A percentile compares a stretch with the other conserved stretches of the same genome.
phyloP scores from a whole-genome alignment of 2,797 vertebrate genomes.

The Chrosomus eos region DNA sequence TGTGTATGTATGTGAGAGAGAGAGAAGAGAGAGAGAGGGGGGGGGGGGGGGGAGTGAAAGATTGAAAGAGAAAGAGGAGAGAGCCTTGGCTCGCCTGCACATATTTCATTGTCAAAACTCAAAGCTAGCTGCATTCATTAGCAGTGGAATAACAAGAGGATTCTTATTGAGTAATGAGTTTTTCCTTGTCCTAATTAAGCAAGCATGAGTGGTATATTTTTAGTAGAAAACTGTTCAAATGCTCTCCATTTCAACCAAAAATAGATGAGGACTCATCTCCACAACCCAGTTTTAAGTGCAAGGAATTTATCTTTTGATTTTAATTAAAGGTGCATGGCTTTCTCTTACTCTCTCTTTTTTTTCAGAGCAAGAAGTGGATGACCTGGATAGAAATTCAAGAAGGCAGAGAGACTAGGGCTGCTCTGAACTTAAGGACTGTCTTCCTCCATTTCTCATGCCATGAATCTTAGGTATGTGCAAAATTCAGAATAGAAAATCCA shows the following conservation, averaged over 20 bases:
- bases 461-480: background rate
- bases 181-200: conserved; percentile 86
- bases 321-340: conserved; percentile 82
- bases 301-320: conserved; percentile 84
- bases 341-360: conserved; percentile 34
- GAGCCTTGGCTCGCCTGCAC: conserved; percentile 59
- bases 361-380: conserved; percentile 52
- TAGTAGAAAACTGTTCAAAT: conserved; percentile 72
- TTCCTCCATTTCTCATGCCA: conserved; percentile 31
- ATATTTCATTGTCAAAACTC: conserved; percentile 82
- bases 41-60: conserved; percentile 26
- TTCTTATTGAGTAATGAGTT: conserved; percentile 87
- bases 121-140: conserved; percentile 78
- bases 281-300: conserved; percentile 81
- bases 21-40: too few relatives aligned
- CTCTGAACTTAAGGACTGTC: conserved; percentile 22
- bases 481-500: background rate
- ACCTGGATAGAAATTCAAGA: conserved; percentile 58
- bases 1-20: background rate
- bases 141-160: conserved; percentile 79
- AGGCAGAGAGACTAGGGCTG: conserved; percentile 1
- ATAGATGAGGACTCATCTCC: conserved; percentile 74
- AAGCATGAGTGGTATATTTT: conserved; percentile 74
- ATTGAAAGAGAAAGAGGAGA: conserved; percentile 43
- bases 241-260: conserved; percentile 73